Evolutionary conservation across 2,113 vertebrate genomes (phyloP).

Genomic region (Ictalurus furcatus): DNA sequence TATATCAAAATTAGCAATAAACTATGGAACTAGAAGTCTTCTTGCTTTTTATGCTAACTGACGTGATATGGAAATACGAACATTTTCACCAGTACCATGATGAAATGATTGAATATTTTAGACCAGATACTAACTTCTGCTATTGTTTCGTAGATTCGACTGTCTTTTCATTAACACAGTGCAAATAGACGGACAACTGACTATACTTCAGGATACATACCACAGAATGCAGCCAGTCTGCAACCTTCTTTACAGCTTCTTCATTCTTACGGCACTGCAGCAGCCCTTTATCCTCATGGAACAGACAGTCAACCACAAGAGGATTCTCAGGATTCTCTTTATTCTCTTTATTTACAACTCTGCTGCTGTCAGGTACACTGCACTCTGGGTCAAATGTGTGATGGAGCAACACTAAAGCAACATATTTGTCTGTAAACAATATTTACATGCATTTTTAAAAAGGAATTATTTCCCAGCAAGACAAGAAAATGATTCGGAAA

Average conservation of each 20-base stretch:
- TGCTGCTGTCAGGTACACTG: not conserved
- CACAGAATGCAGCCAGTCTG: not conserved
- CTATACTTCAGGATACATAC: not conserved
- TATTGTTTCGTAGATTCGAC: not conserved
- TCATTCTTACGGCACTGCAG: not conserved
- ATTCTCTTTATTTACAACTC: not conserved
- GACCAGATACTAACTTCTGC: not conserved
- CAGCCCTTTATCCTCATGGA: not conserved
- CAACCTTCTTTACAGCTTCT: not conserved
- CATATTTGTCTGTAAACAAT: not conserved
- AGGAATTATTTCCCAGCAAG: not conserved
- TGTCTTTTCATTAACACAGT: not conserved
- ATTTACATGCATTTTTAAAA: not conserved
- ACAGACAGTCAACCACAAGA: constrained; percentile 7
- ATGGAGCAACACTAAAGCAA: not conserved
- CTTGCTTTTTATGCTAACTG: not conserved
- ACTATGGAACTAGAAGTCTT: not conserved
- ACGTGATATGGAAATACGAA: not conserved
- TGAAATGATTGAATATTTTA: not conserved
- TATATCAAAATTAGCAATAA: no score
- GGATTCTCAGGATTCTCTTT: not conserved
- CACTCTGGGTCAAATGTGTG: not conserved
- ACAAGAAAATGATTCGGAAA: not conserved
- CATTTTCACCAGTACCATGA: not conserved
- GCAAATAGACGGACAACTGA: not conserved